These are phyloP conservation scores for Trissolcus japonicus DNA, from an alignment of 2,888 invertebrate species.

Conservation along the genomic window DNA sequence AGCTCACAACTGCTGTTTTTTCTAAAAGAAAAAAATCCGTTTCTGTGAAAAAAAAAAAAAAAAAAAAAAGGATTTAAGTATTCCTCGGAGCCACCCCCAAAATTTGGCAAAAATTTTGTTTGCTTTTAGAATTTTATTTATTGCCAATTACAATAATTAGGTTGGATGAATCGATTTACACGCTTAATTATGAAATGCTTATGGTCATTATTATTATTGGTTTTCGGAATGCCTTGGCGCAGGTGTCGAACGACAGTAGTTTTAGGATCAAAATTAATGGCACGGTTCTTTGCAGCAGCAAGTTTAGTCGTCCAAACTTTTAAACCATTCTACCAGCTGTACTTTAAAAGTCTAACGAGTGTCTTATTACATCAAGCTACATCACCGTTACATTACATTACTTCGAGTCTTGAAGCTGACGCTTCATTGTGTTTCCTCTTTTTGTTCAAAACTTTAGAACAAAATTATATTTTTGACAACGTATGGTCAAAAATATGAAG, in stretches of 20 bases:
- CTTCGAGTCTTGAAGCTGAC: background rate
- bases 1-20: background rate
- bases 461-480: no score
- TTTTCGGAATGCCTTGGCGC: constrained; percentile 21
- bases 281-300: constrained; percentile 15
- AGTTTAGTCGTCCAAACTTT: constrained; percentile 14
- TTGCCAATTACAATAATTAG: constrained; percentile 25
- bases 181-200: constrained; percentile 38
- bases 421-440: background rate
- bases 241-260: constrained; percentile 35
- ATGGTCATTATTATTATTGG: constrained; percentile 27
- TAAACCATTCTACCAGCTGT: background rate
- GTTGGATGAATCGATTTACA: constrained; percentile 13
- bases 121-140: constrained; percentile 7
- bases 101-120: constrained; percentile 11
- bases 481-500: no score
- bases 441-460: no score
- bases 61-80: background rate
- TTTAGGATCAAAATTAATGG: constrained; percentile 29
- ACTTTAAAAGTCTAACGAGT: constrained; percentile 5
- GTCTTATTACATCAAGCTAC: constrained; percentile 1
- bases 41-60: background rate
- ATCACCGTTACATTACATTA: constrained; percentile 3
- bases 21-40: background rate
- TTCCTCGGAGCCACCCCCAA: background rate